Base-by-base conservation (phyloP, 2,113 vertebrate species). In the Tichodroma muraria region DNA sequence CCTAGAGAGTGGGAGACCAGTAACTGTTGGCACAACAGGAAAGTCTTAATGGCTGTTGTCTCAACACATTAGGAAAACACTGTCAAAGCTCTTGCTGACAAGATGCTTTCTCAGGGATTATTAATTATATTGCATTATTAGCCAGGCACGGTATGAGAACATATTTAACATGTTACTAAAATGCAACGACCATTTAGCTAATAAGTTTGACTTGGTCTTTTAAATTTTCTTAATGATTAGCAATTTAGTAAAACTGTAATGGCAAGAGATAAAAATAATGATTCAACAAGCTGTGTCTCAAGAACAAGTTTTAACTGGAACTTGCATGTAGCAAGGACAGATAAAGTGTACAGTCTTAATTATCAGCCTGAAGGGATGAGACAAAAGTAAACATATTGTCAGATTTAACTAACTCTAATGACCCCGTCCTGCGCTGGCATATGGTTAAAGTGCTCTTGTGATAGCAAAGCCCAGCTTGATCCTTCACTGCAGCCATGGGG, bases 91-190 rank as follows among this genome's bases (percentile, higher is more conserved):
- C 96, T 95, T 27, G 97, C 98, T 98, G 98, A 98, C 97, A 96
- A 92, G 96, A 96, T 96, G 92, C 95, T 98, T 98, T 97, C 72
- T 93, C 63, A 49, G 96, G 90, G 89, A 77, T 96, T 97, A 96
- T 98, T 98, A 97, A 98, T 98, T 98, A 96, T 95, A 94, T 92
- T 75, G 91, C 47, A 2, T 94, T 97, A 97, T 98, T 97, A 97
- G 94, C 94, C 96, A 94, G 93, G 95, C 83, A 80, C 63, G 21
- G 85, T 37, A 80, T 17, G 28, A 65, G 47, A 84, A 88, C 94
- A 76, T 88, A 80, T 79, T 96, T 94, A 79, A 20, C 90, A 65
- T 44, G 73, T 95, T 97, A 94, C 96, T 96, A 94, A 97, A 97
- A 95, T 93, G 85, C 93, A 96, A 14, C 1, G 8, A 70, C 90